These are phyloP conservation scores for Leptoteleia sp. DNA, from an alignment of 1,140 invertebrate genomes.

Conservation along the genomic window DNA sequence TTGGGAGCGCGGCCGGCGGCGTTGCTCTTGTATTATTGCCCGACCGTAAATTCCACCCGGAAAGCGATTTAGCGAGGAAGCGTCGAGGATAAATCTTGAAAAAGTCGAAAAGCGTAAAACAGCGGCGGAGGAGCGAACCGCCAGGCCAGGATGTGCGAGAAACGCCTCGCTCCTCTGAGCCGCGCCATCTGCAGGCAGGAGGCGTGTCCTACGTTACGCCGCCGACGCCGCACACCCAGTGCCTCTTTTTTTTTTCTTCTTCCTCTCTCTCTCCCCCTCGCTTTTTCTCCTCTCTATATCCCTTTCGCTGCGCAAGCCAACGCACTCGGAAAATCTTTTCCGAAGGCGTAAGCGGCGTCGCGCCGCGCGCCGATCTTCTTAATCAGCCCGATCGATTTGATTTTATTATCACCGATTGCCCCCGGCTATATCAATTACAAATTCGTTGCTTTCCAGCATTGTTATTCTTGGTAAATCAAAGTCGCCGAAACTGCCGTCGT, in stretches of 20 bases:
- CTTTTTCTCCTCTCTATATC: too few species aligned
- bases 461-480: too few species aligned
- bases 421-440: too few species aligned
- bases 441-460: too few species aligned
- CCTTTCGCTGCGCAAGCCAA: conserved; percentile 35
- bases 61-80: conserved; percentile 81
- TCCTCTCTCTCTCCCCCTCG: too few species aligned
- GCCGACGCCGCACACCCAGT: conserved; percentile 41
- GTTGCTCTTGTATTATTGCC: conserved; percentile 70
- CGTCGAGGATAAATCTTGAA: conserved; percentile 79
- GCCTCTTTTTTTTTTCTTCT: conserved; percentile 44
- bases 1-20: conserved; percentile 49
- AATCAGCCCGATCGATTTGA: conserved; percentile 22
- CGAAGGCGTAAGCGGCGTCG: conserved; percentile 23
- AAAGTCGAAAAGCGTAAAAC: conserved; percentile 82
- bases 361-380: conserved; percentile 19
- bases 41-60: conserved; percentile 80
- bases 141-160: conserved; percentile 64
- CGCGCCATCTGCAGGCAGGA: conserved; percentile 66
- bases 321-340: conserved; percentile 56
- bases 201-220: conserved; percentile 68
- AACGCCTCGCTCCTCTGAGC: conserved; percentile 66
- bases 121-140: conserved; percentile 66
- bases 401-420: too few species aligned
- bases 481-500: too few species aligned